Base-by-base conservation (phyloP, 2,888 invertebrate genomes). In the Hemithea aestivaria region DNA sequence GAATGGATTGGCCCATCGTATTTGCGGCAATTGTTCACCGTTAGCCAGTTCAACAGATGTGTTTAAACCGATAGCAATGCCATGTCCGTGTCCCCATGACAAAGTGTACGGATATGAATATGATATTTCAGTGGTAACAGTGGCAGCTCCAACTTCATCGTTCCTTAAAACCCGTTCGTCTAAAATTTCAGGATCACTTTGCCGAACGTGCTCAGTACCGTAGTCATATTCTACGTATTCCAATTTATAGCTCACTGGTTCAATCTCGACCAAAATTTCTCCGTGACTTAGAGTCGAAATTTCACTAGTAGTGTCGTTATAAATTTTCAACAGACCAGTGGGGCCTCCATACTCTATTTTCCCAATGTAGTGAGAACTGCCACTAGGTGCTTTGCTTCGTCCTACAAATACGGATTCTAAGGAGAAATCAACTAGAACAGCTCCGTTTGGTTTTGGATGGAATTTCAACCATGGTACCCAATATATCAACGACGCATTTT, bases 381-480 rank as follows among this genome's bases (percentile, higher is more conserved):
- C 80, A 49, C 58, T 63, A 12, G 58, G 55, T 29, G 77, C 71
- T 48, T 77, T 78, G 48, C 67, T 62, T 42, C 84, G 66, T 26
- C 85, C 85, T 37, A 87, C 70, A 44, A 84, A 81, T 30, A 77
- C 69, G 0, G 76, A 75, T 58, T 79, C 78, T 20, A 58, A 66
- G 5, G 83, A 72, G 6, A 76, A 73, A 46, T 82, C 90, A 4
- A 90, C 89, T 1, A 89, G 85, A 3, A 95, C 92, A 7, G 92
- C 90, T 4, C 95, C 95, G 40, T 88, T 88, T 0, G 93, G 92
- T 42, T 90, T 88, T 1, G 87, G 87, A 53, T 75, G 75, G 65
- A 91, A 94, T 69, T 91, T 92, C 49, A 89, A 87, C 92, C 95
- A 94, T n/a, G 88, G 76, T 26, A 89, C 88, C 96, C 96, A 96